Evolutionary conservation across 2,113 vertebrate species (phyloP).

Genomic region (Cochlearius cochlearius): DNA sequence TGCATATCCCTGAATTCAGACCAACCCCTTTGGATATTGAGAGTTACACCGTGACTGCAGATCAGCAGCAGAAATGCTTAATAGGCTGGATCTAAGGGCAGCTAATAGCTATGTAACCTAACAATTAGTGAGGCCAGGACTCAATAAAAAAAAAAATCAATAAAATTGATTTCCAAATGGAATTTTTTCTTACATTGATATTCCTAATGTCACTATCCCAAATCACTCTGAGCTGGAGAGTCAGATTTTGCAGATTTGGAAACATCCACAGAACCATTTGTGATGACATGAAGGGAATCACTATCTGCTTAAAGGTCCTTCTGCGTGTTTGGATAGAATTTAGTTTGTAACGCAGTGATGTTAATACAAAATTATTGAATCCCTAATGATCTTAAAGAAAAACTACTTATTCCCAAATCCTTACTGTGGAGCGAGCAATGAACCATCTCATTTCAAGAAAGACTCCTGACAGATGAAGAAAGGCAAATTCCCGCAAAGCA

Average conservation of each 20-base stretch:
- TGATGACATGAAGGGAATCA: not conserved
- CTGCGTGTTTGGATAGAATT: not conserved
- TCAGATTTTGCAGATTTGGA: not conserved
- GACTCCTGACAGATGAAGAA: not conserved
- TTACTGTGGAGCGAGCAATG: not conserved
- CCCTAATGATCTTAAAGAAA: not conserved
- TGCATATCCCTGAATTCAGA: not conserved
- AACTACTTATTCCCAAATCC: not conserved
- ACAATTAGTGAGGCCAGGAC: not conserved
- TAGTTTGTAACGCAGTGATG: not conserved
- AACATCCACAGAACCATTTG: not conserved
- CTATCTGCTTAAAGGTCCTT: not conserved
- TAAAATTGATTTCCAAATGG: not conserved
- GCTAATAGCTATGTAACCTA: not conserved
- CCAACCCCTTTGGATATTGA: not conserved
- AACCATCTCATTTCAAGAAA: not conserved
- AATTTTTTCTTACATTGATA: not conserved
- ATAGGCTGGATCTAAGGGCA: not conserved
- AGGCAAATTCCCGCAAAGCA: not conserved
- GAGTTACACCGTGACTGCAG: not conserved
- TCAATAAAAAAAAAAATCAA: not conserved
- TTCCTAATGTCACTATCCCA: not conserved
- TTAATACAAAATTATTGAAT: not conserved
- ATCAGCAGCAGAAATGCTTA: not conserved
- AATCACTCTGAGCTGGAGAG: not conserved